Conservation (phyloP, 2,797 vertebrate genomes). For the Spatula clypeata region DNA sequence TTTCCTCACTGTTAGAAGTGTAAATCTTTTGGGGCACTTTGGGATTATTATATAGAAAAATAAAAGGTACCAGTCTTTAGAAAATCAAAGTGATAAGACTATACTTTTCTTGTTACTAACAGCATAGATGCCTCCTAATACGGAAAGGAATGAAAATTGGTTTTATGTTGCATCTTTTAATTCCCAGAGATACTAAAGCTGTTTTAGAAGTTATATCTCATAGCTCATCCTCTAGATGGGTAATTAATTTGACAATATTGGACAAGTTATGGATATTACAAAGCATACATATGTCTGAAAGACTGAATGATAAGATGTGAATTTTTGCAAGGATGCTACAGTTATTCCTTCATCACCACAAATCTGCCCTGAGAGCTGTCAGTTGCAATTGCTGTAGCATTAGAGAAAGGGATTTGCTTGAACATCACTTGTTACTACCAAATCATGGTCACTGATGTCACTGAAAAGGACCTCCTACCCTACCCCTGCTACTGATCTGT, state of each 20-base stretch:
- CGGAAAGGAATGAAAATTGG: background rate
- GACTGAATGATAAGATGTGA: background rate
- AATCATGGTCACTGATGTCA: background rate
- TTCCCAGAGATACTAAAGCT: background rate
- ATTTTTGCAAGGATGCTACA: background rate
- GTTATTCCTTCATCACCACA: background rate
- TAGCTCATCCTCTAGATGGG: background rate
- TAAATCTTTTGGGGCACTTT: background rate
- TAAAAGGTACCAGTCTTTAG: background rate
- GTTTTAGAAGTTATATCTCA: background rate
- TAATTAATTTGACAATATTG: constrained; percentile 14
- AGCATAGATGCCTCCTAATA: background rate
- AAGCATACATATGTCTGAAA: background rate
- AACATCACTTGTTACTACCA: background rate
- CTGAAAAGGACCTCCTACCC: background rate
- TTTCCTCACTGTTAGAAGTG: constrained; percentile 28
- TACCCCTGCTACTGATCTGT: background rate
- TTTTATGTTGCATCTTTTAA: background rate
- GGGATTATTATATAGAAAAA: constrained; percentile 44
- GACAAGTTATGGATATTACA: background rate
- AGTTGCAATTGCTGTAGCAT: background rate
- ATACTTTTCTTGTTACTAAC: background rate
- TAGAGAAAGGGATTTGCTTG: background rate
- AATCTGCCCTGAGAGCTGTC: background rate
- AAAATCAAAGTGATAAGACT: background rate